Conservation (phyloP, 2,888 invertebrate genomes). For the Nasonovia ribisnigri region DNA sequence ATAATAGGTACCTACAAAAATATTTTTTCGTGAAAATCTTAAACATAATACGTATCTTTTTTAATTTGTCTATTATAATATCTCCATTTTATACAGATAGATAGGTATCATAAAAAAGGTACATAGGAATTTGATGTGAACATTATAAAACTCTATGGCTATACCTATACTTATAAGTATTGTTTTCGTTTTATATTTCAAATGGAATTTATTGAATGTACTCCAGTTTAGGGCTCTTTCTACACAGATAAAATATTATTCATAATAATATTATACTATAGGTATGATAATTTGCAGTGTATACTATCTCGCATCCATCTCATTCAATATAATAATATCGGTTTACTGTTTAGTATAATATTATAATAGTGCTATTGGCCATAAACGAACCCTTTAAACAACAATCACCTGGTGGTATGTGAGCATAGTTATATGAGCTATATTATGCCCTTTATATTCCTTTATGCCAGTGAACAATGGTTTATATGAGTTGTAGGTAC, state of each 20-base stretch:
- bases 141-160: neutral
- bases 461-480: neutral
- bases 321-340: neutral
- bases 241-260: neutral
- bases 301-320: neutral
- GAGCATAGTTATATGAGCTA: neutral
- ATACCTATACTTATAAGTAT: neutral
- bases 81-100: neutral
- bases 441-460: too few relatives aligned
- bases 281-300: neutral
- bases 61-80: neutral
- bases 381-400: neutral
- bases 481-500: neutral
- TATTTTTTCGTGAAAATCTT: neutral
- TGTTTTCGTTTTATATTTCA: neutral
- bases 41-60: neutral
- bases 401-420: neutral
- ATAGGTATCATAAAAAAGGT: neutral
- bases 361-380: neutral
- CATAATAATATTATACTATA: neutral
- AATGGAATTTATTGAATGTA: neutral
- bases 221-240: neutral
- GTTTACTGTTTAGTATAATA: neutral
- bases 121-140: neutral
- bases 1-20: neutral